These are phyloP conservation scores for Lepidurus apus DNA, from an alignment of 1,140 invertebrate species.

Conservation along the genomic window DNA sequence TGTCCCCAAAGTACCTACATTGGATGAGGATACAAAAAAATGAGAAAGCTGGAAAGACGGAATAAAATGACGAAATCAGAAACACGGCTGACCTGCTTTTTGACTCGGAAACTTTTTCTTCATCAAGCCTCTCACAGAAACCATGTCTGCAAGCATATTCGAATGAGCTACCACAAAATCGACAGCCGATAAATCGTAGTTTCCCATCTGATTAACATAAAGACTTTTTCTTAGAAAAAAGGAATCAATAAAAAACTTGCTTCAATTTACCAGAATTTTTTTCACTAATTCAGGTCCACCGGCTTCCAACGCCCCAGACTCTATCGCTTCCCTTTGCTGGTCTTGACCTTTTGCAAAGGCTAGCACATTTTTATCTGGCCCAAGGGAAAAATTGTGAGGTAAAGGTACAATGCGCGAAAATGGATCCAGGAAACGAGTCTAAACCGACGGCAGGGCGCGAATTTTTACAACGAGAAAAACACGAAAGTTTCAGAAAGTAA, in stretches of 20 bases:
- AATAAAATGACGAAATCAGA: slow-evolving; percentile 25
- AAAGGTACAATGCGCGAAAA: slow-evolving; percentile 28
- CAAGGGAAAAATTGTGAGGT: slow-evolving; percentile 32
- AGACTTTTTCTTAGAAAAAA: background rate
- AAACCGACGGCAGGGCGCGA: background rate
- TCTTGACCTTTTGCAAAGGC: slow-evolving; percentile 62
- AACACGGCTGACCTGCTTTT: slow-evolving; percentile 48
- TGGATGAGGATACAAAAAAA: slow-evolving; percentile 27
- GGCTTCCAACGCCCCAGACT: slow-evolving; percentile 61
- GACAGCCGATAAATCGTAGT: slow-evolving; percentile 60
- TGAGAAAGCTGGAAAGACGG: slow-evolving; percentile 9
- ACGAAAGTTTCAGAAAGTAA: slow-evolving; percentile 25
- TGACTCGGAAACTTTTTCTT: slow-evolving; percentile 67
- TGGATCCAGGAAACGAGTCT: slow-evolving; percentile 1
- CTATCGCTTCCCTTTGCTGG: slow-evolving; percentile 51
- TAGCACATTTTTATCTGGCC: slow-evolving; percentile 42
- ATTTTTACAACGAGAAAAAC: background rate
- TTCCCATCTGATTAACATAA: slow-evolving; percentile 54
- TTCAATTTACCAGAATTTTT: slow-evolving; percentile 56
- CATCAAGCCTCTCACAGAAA: slow-evolving; percentile 64
- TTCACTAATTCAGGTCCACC: slow-evolving; percentile 66
- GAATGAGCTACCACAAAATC: slow-evolving; percentile 68
- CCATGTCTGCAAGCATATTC: slow-evolving; percentile 66
- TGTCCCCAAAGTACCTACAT: slow-evolving; percentile 54
- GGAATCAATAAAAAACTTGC: slow-evolving; percentile 28